These are phyloP conservation scores for Sarcophilus harrisii DNA, from an alignment of 2,797 vertebrate genomes.

Conservation along the genomic window DNA sequence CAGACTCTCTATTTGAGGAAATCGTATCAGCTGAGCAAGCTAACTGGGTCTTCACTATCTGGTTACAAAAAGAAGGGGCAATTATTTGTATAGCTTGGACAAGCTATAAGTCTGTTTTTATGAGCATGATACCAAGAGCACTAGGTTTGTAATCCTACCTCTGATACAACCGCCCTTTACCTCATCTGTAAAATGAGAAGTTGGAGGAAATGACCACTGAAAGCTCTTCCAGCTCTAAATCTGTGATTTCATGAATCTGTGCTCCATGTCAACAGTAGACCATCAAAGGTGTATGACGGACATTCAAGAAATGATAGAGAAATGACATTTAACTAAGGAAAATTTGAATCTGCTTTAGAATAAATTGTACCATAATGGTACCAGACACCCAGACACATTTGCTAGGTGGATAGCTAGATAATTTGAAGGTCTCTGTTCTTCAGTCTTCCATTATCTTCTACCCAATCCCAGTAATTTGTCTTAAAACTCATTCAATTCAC, in stretches of 20 bases:
- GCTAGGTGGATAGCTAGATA: not conserved
- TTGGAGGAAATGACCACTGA: not conserved
- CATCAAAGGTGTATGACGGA: not conserved
- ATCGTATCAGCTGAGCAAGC: no score
- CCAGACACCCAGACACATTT: not conserved
- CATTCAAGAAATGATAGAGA: not conserved
- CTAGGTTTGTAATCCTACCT: not conserved
- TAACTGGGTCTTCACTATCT: not conserved
- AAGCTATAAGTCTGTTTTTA: constrained; percentile 20
- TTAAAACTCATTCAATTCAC: not conserved
- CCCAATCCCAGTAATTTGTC: not conserved
- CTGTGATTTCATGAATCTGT: not conserved
- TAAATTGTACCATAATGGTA: not conserved
- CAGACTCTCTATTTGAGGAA: no score
- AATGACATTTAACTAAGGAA: not conserved
- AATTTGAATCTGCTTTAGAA: not conserved
- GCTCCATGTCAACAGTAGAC: not conserved
- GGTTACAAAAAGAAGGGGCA: not conserved
- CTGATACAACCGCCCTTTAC: not conserved
- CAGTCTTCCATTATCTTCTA: not conserved
- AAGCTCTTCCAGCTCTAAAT: not conserved
- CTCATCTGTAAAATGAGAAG: not conserved
- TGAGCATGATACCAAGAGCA: not conserved
- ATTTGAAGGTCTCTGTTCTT: not conserved
- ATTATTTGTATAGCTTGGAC: constrained; percentile 35